phyloP scores from a whole-genome alignment of 2,888 invertebrate species.

The Lypha dubia region DNA sequence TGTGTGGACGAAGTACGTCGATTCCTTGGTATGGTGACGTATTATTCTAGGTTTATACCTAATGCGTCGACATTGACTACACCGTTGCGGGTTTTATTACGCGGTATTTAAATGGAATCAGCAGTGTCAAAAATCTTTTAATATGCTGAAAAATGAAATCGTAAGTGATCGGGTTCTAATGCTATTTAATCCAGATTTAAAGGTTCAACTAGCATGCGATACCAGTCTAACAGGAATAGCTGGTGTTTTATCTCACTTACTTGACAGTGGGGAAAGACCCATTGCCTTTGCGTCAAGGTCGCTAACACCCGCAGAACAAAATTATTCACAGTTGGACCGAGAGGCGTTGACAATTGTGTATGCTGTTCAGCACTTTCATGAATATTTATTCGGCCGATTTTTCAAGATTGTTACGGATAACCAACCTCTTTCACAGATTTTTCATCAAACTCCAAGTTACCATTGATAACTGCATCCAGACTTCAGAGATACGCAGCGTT shows the following conservation, averaged over 20 bases:
- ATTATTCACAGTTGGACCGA: too few relatives aligned
- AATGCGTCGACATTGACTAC: neutral
- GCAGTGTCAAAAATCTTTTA: neutral
- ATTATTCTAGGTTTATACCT: neutral
- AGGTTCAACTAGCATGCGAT: too few relatives aligned
- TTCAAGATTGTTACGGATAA: conserved; percentile 62
- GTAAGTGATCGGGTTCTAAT: too few relatives aligned
- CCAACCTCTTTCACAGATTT: neutral
- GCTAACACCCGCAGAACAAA: too few relatives aligned
- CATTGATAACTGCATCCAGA: neutral
- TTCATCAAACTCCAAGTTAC: conserved; percentile 1
- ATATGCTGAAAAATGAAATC: too few relatives aligned
- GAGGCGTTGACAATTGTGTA: conserved; percentile 54
- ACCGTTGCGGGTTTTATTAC: neutral
- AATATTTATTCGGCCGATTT: conserved; percentile 59
- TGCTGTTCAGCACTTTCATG: conserved; percentile 43
- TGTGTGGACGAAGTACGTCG: conserved; percentile 5
- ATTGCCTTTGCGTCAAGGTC: too few relatives aligned
- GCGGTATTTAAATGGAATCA: neutral
- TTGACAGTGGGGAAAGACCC: too few relatives aligned
- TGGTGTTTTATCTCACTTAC: too few relatives aligned
- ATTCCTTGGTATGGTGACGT: conserved; percentile 4
- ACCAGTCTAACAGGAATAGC: too few relatives aligned
- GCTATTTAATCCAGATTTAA: too few relatives aligned
- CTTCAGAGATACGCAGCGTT: neutral